Percentiles rank a stretch among this genome's conserved stretches.
phyloP scores from a whole-genome alignment of 2,888 invertebrate genomes.

The Elysia crispata region DNA sequence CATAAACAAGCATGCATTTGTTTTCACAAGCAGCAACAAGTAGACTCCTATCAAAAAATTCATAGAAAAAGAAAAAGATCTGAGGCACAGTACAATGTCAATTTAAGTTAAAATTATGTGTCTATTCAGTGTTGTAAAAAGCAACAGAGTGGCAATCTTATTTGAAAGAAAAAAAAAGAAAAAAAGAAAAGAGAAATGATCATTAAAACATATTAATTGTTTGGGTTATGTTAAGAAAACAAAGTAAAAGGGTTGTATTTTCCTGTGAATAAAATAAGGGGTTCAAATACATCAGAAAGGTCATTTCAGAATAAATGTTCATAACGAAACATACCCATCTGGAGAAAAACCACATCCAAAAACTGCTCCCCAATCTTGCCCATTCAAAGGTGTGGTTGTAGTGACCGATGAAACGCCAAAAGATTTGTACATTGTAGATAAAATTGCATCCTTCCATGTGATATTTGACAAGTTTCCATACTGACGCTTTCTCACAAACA shows the following conservation, averaged over 20 bases:
- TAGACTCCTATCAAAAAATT: slow-evolving; percentile 82
- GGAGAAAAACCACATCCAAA: slow-evolving; percentile 49
- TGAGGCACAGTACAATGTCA: too few relatives aligned
- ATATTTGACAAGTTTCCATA: too few relatives aligned
- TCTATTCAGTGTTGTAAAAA: too few relatives aligned
- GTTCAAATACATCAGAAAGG: not conserved
- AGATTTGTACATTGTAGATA: too few relatives aligned
- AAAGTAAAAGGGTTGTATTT: too few relatives aligned
- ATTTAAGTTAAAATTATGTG: too few relatives aligned
- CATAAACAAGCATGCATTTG: slow-evolving; percentile 90
- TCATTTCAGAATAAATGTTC: not conserved
- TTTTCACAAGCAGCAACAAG: slow-evolving; percentile 94
- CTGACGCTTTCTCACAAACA: too few relatives aligned
- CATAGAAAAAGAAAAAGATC: not conserved
- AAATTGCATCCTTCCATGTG: too few relatives aligned
- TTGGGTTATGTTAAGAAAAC: too few relatives aligned
- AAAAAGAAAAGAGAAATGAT: not conserved
- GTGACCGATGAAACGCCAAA: slow-evolving; percentile 6
- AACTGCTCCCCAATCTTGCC: slow-evolving; percentile 46
- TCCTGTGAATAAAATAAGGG: too few relatives aligned
- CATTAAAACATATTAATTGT: too few relatives aligned
- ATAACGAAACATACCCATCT: slow-evolving; percentile 40
- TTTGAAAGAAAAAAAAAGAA: not conserved
- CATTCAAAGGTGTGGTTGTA: slow-evolving; percentile 38
- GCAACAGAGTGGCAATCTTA: not conserved